Percentiles rank a stretch among this genome's conserved stretches.
phyloP scores from a whole-genome alignment of 2,888 invertebrate genomes.

The Psococerastis gibbosa region DNA sequence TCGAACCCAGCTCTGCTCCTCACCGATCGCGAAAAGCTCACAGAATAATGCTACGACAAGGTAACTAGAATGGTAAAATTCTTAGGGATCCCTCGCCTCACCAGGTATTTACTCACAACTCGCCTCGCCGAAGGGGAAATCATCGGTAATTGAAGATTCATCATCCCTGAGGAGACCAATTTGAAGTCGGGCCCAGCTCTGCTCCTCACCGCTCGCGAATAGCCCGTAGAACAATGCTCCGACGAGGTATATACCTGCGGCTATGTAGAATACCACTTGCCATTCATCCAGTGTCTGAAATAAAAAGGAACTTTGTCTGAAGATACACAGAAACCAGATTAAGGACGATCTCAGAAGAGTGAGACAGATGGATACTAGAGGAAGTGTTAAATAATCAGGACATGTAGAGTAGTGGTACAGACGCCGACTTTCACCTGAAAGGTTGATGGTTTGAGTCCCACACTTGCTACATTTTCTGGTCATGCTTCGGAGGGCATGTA shows the following conservation, averaged over 20 bases:
- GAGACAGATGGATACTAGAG: no score
- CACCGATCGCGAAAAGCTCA: no score
- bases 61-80: neutral
- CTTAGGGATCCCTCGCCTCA: neutral
- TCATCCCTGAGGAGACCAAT: neutral
- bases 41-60: neutral
- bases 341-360: no score
- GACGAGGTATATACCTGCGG: conserved; percentile 60
- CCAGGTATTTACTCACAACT: conserved; percentile 1
- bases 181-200: conserved; percentile 51
- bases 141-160: conserved; percentile 5
- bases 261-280: conserved; percentile 71
- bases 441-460: no score
- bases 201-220: conserved; percentile 62
- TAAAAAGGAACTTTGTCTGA: conserved; percentile 15
- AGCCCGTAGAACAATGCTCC: conserved; percentile 69
- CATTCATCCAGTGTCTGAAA: conserved; percentile 56
- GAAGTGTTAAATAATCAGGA: no score
- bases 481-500: no score
- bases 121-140: conserved; percentile 6
- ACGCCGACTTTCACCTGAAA: no score
- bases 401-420: no score
- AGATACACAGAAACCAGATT: no score
- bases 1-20: no score
- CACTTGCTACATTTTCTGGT: no score